These are phyloP conservation scores for Mylabris sibirica DNA, from an alignment of 2,888 invertebrate species.

Conservation along the genomic window DNA sequence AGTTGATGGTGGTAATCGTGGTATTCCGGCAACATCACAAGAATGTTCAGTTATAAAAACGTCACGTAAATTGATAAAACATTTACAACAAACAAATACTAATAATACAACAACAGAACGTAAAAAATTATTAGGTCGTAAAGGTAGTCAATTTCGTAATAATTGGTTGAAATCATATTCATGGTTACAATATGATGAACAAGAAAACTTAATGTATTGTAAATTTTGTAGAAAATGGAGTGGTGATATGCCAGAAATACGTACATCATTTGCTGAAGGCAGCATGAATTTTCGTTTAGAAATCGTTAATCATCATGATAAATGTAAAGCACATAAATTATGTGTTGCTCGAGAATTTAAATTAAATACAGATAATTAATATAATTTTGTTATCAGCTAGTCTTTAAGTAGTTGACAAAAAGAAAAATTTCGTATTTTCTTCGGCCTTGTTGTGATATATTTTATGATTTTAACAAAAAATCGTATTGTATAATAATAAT, in stretches of 20 bases:
- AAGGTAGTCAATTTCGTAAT: constrained; percentile 72
- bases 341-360: constrained; percentile 66
- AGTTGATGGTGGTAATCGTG: not conserved
- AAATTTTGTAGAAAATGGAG: constrained; percentile 79
- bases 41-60: constrained; percentile 58
- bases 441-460: constrained; percentile 15
- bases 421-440: not conserved
- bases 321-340: constrained; percentile 77
- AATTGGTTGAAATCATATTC: constrained; percentile 74
- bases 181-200: constrained; percentile 77
- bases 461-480: not conserved
- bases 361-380: constrained; percentile 9
- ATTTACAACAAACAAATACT: constrained; percentile 3
- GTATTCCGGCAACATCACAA: constrained; percentile 46
- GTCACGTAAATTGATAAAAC: constrained; percentile 14
- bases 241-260: constrained; percentile 71
- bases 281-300: constrained; percentile 79
- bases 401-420: too few relatives aligned
- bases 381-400: too few relatives aligned
- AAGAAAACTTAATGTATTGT: constrained; percentile 75
- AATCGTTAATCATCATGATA: constrained; percentile 81
- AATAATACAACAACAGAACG: not conserved
- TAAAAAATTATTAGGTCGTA: constrained; percentile 48
- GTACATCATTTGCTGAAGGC: constrained; percentile 82
- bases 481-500: not conserved